Evolutionary conservation across 2,797 vertebrate species (phyloP).

Genomic region (Squalus acanthias): DNA sequence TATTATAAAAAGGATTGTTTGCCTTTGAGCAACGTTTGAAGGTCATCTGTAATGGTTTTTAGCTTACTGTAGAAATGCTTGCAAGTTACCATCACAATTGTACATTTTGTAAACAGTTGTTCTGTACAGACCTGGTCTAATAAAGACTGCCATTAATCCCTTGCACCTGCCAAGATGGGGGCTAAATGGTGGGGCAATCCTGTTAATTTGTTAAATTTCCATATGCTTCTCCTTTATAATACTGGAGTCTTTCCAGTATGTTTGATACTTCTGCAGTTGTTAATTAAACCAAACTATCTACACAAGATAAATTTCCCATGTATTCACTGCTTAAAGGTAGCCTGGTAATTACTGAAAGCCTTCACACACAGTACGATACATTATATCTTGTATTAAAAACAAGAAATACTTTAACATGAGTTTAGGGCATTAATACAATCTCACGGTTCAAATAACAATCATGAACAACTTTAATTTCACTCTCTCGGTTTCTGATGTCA

Average conservation of each 20-base stretch:
- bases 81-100: not conserved
- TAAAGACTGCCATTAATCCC: not conserved
- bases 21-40: not conserved
- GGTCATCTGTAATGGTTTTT: not conserved
- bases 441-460: not conserved
- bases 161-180: not conserved
- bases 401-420: not conserved
- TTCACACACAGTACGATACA: not conserved
- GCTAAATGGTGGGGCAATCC: not conserved
- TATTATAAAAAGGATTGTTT: not conserved
- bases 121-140: not conserved
- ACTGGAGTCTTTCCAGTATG: not conserved
- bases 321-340: not conserved
- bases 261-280: not conserved
- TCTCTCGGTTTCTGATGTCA: not conserved
- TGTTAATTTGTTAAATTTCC: not conserved
- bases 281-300: not conserved
- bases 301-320: too few species aligned
- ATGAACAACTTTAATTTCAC: not conserved
- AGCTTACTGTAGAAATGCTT: not conserved
- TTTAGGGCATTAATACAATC: not conserved
- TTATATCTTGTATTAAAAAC: not conserved
- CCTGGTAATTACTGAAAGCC: not conserved
- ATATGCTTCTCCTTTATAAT: not conserved
- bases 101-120: not conserved